Evolutionary conservation across 2,888 invertebrate species (phyloP).

Genomic region (Hirtodrosophila confusa): DNA sequence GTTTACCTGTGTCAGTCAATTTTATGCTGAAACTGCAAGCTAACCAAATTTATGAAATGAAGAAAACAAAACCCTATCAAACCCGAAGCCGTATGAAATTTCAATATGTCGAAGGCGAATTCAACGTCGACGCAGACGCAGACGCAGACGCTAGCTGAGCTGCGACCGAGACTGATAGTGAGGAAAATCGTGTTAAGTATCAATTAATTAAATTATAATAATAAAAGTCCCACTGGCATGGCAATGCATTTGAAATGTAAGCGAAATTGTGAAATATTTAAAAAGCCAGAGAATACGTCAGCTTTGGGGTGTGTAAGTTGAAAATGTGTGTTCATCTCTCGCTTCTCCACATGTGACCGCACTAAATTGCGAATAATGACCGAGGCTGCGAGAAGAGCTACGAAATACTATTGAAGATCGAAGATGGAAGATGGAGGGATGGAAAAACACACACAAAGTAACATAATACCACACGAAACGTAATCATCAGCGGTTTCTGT

Average conservation of each 20-base stretch:
- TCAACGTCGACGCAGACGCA: slow-evolving; percentile 4
- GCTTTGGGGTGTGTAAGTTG: slow-evolving; percentile 21
- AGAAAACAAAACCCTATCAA: slow-evolving; percentile 31
- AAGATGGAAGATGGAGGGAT: slow-evolving; percentile 7
- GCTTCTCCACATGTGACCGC: slow-evolving; percentile 25
- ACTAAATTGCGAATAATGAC: slow-evolving; percentile 68
- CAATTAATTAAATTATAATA: slow-evolving; percentile 67
- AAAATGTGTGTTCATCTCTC: slow-evolving; percentile 28
- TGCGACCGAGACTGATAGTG: slow-evolving; percentile 6
- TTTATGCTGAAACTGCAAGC: slow-evolving; percentile 72
- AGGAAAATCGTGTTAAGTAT: slow-evolving; percentile 54
- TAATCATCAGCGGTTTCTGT: slow-evolving; percentile 32
- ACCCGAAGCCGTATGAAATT: slow-evolving; percentile 42
- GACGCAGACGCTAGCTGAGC: neutral
- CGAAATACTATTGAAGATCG: slow-evolving; percentile 3
- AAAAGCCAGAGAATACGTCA: slow-evolving; percentile 28
- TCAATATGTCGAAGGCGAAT: slow-evolving; percentile 50
- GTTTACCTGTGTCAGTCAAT: slow-evolving; percentile 61
- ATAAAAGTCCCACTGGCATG: slow-evolving; percentile 30
- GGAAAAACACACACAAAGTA: slow-evolving; percentile 13
- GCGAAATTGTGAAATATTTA: slow-evolving; percentile 58
- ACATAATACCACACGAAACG: slow-evolving; percentile 23
- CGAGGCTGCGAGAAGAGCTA: neutral
- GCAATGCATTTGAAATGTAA: slow-evolving; percentile 35
- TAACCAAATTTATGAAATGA: slow-evolving; percentile 40